Percentiles rank a stretch among this genome's conserved stretches.
These are phyloP conservation scores for Acleris holmiana DNA, from an alignment of 2,888 invertebrate genomes.

Conservation along the genomic window DNA sequence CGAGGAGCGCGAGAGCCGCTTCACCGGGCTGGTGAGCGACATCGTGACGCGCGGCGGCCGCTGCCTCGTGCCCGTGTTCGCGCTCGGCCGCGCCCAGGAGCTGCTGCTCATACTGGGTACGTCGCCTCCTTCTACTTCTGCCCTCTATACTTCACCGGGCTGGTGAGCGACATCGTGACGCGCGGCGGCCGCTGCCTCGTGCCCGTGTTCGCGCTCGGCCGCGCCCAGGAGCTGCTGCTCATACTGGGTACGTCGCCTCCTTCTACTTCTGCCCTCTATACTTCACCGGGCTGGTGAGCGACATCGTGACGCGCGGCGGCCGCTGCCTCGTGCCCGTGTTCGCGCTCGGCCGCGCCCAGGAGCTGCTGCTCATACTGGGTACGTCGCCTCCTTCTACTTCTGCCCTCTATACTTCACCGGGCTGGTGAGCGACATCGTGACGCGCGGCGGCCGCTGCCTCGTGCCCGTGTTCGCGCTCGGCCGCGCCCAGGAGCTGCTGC, in stretches of 20 bases:
- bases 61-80: constrained; percentile 99
- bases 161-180: constrained; percentile 97
- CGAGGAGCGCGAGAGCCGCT: constrained; percentile 97
- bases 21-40: constrained; percentile 96
- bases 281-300: constrained; percentile 96
- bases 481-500: constrained; percentile 96
- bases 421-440: constrained; percentile 97
- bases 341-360: constrained; percentile 98
- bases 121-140: too few relatives aligned
- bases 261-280: too few relatives aligned
- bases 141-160: constrained; percentile 93
- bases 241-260: constrained; percentile 88
- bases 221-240: constrained; percentile 97
- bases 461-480: constrained; percentile 99
- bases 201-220: constrained; percentile 98
- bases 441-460: constrained; percentile 97
- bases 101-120: constrained; percentile 93
- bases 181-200: constrained; percentile 99
- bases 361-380: constrained; percentile 94
- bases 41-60: constrained; percentile 98
- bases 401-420: too few relatives aligned
- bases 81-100: constrained; percentile 98
- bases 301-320: constrained; percentile 98
- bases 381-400: too few relatives aligned
- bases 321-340: constrained; percentile 99